Percentiles rank a stretch among this genome's conserved stretches.
Evolutionary conservation across 1,140 invertebrate genomes (phyloP).

Genomic region (Calephelis virginiensis): DNA sequence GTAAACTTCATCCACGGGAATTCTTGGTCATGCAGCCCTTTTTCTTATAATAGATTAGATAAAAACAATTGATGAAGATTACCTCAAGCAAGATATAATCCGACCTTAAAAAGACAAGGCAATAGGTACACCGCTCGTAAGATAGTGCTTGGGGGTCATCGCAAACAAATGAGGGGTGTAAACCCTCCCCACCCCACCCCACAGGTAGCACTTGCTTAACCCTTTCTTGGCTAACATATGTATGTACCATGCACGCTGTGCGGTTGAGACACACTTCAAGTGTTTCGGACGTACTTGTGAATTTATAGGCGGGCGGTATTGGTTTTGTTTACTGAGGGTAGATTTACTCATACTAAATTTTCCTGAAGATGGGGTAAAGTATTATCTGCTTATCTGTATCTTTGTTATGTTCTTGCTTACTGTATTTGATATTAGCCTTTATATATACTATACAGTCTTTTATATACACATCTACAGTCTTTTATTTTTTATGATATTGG

Average conservation of each 20-base stretch:
- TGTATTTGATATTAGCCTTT: not conserved
- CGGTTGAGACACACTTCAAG: constrained; percentile 70
- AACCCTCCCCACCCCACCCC: constrained; percentile 48
- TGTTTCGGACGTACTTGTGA: constrained; percentile 65
- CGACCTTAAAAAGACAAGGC: constrained; percentile 45
- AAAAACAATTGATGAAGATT: not conserved
- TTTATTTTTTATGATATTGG: no score
- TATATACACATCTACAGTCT: no score
- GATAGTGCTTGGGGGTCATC: constrained; percentile 71
- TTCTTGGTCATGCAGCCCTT: no score
- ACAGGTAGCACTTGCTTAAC: constrained; percentile 67
- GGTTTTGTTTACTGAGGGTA: constrained; percentile 57
- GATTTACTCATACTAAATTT: constrained; percentile 29
- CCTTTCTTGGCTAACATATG: constrained; percentile 74
- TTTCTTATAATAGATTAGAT: no score
- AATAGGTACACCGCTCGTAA: constrained; percentile 54
- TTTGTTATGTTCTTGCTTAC: not conserved
- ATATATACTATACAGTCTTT: no score
- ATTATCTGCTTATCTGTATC: not conserved
- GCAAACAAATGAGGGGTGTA: constrained; percentile 76
- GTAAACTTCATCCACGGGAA: no score
- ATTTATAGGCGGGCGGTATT: constrained; percentile 70
- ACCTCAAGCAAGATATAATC: constrained; percentile 39
- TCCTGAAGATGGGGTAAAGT: constrained; percentile 10
- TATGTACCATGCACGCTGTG: constrained; percentile 41